Conservation (phyloP, 2,797 vertebrate species). For the Adrianichthys oophorus region DNA sequence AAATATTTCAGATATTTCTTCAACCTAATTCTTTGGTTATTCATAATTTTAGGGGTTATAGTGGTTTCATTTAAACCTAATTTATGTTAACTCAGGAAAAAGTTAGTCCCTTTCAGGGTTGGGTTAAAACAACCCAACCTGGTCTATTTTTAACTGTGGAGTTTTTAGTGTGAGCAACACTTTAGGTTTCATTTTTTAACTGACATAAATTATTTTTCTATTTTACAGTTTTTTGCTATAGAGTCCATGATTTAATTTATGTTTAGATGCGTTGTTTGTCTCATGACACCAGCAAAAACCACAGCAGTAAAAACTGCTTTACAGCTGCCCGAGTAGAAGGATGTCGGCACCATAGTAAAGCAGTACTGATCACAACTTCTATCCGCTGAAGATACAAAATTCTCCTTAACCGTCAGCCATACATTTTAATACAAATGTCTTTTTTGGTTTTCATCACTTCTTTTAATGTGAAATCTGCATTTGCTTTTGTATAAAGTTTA, state of each 20-base stretch:
- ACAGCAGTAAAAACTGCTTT: conserved; percentile 32
- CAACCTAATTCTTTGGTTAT: background rate
- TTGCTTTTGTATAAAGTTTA: background rate
- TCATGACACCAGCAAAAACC: conserved; percentile 31
- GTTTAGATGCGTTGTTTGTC: conserved; percentile 19
- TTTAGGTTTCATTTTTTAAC: background rate
- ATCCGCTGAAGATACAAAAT: conserved; percentile 6
- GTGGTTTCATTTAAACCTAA: no score
- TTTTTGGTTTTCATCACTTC: no score
- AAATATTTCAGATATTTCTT: background rate
- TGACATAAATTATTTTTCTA: background rate
- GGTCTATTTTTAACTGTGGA: background rate
- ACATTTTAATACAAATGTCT: no score
- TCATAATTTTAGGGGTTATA: background rate
- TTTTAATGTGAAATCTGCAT: background rate
- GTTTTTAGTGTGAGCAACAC: background rate
- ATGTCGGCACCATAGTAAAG: conserved; percentile 11
- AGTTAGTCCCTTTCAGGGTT: no score
- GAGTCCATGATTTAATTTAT: conserved; percentile 12
- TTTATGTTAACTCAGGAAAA: no score
- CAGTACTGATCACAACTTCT: conserved; percentile 12
- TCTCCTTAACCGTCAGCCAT: background rate
- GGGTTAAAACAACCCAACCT: no score
- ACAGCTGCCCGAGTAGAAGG: conserved; percentile 21
- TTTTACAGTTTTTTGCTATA: background rate